Percentiles rank a stretch among this genome's conserved stretches.
phyloP scores from a whole-genome alignment of 2,797 vertebrate species.

The Galago senegalensis region DNA sequence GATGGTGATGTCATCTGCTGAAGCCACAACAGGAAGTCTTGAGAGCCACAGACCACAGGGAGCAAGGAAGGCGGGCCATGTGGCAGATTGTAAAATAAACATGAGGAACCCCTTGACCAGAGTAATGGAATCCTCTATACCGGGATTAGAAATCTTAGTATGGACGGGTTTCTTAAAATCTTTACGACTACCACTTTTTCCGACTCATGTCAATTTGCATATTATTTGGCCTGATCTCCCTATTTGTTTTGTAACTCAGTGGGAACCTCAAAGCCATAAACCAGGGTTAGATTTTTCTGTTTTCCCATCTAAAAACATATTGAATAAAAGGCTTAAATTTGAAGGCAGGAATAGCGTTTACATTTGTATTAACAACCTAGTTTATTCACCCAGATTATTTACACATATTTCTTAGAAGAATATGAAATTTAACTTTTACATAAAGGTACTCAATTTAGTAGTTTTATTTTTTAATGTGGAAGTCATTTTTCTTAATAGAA shows the following conservation, averaged over 20 bases:
- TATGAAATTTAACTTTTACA: conserved; percentile 63
- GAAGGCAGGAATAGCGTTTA: conserved; percentile 56
- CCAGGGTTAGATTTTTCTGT: conserved; percentile 47
- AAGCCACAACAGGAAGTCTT: neutral
- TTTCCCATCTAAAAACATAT: conserved; percentile 58
- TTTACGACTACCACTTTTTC: conserved; percentile 51
- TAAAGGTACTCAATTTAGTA: conserved; percentile 24
- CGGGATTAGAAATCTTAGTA: conserved; percentile 25
- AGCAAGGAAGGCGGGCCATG: neutral
- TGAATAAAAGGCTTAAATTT: conserved; percentile 61
- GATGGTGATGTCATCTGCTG: neutral
- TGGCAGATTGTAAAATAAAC: neutral
- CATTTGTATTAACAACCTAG: conserved; percentile 38
- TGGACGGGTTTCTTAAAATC: conserved; percentile 49
- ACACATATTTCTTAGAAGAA: conserved; percentile 53
- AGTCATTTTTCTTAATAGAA: conserved; percentile 60
- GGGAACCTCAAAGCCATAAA: conserved; percentile 47
- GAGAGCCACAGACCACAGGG: neutral
- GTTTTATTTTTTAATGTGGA: conserved; percentile 42
- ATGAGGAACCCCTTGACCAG: too few species aligned
- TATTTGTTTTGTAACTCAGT: conserved; percentile 71
- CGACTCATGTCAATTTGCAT: conserved; percentile 64
- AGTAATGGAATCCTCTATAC: conserved; percentile 40
- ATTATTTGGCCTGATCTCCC: conserved; percentile 56
- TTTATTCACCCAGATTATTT: conserved; percentile 63